Evolutionary conservation across 2,113 vertebrate species (phyloP).

Genomic region (Trichomycterus rosablanca): DNA sequence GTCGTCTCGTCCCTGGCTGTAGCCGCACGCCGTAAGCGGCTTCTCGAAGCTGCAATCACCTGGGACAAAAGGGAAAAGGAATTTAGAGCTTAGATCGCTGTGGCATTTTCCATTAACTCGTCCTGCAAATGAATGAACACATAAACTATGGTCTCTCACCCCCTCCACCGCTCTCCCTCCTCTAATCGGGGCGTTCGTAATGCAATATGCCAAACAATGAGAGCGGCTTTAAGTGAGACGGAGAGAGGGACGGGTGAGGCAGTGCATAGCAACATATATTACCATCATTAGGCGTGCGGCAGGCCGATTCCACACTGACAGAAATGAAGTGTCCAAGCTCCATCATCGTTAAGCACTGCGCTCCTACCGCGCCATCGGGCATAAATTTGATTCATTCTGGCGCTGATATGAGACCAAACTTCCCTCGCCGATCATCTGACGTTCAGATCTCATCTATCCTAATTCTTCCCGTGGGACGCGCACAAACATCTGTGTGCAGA

Average conservation of each 20-base stretch:
- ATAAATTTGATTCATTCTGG: constrained; percentile 67
- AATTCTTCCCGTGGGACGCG: constrained; percentile 19
- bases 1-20: constrained; percentile 85
- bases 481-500: not conserved
- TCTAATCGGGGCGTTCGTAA: constrained; percentile 53
- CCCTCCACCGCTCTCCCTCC: constrained; percentile 24
- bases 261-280: constrained; percentile 62
- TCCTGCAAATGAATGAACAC: constrained; percentile 57
- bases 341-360: constrained; percentile 66
- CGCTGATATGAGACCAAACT: constrained; percentile 52
- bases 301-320: constrained; percentile 68
- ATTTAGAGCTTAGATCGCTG: constrained; percentile 35
- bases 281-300: constrained; percentile 62
- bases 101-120: constrained; percentile 57
- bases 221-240: constrained; percentile 65
- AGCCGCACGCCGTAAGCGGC: constrained; percentile 81
- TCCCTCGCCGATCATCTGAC: constrained; percentile 52
- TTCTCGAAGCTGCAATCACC: constrained; percentile 93
- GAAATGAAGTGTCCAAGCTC: constrained; percentile 69
- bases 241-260: constrained; percentile 62
- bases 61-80: constrained; percentile 56
- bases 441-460: constrained; percentile 40
- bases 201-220: constrained; percentile 64
- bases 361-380: constrained; percentile 56
- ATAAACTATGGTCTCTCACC: constrained; percentile 23